A percentile compares a stretch with the other conserved stretches of the same genome.
Evolutionary conservation across 2,888 invertebrate species (phyloP).

Genomic region (Brachynemurus nebulosus): DNA sequence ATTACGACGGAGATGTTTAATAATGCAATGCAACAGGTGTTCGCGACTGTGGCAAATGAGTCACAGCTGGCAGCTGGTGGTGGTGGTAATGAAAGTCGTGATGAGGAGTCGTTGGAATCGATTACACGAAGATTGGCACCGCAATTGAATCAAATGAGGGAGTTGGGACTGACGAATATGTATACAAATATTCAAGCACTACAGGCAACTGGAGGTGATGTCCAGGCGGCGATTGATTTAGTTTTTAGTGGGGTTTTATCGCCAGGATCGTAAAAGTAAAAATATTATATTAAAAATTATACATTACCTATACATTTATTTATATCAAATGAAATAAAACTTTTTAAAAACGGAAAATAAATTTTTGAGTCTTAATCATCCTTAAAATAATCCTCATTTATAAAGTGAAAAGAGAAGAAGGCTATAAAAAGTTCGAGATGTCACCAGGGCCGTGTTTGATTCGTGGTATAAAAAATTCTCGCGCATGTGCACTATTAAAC

Average conservation of each 20-base stretch:
- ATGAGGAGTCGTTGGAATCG: conserved; percentile 22
- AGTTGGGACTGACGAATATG: conserved; percentile 81
- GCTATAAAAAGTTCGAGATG: no score
- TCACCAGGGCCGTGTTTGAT: no score
- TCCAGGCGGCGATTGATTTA: conserved; percentile 82
- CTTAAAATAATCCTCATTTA: no score
- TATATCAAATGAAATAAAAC: no score
- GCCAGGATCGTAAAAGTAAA: not conserved
- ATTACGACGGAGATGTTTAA: conserved; percentile 70
- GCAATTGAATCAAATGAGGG: conserved; percentile 69
- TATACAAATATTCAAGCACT: conserved; percentile 73
- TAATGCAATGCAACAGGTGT: conserved; percentile 61
- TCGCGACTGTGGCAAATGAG: conserved; percentile 26
- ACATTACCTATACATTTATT: no score
- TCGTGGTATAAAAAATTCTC: no score
- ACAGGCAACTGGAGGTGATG: conserved; percentile 66
- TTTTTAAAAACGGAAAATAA: no score
- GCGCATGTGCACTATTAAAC: no score
- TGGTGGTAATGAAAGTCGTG: conserved; percentile 21
- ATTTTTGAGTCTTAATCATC: no score
- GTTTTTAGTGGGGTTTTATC: conserved; percentile 44
- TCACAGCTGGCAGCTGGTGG: conserved; percentile 16
- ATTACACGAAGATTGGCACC: conserved; percentile 32
- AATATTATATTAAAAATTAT: no score
- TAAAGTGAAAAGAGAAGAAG: no score